Percentiles rank a stretch among this genome's conserved stretches.
phyloP scores from a whole-genome alignment of 2,888 invertebrate genomes.

The Pandemis heparana region DNA sequence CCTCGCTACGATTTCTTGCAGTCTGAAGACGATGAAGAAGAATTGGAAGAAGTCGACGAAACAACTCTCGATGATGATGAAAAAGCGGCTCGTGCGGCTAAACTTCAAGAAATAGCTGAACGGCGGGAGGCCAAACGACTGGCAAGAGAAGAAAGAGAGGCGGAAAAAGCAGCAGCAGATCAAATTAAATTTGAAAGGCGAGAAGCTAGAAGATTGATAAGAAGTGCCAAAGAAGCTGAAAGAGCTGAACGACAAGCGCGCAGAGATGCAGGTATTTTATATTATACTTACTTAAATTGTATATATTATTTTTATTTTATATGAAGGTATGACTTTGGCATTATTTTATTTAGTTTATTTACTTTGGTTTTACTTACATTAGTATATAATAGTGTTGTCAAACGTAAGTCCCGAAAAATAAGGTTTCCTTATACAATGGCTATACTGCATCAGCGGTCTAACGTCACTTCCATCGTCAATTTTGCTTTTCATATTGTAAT shows the following conservation, averaged over 20 bases:
- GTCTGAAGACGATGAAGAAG: constrained; percentile 68
- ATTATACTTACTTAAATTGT: too few species aligned
- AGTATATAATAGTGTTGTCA: too few species aligned
- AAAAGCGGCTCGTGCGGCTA: constrained; percentile 65
- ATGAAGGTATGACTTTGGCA: too few species aligned
- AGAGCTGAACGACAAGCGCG: constrained; percentile 64
- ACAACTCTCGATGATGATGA: constrained; percentile 75
- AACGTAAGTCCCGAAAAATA: too few species aligned
- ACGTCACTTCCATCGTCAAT: too few species aligned
- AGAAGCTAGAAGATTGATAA: constrained; percentile 65
- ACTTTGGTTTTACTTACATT: too few species aligned
- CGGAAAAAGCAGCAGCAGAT: constrained; percentile 61
- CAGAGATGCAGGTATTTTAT: constrained; percentile 64
- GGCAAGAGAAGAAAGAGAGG: constrained; percentile 62
- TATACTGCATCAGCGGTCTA: too few species aligned
- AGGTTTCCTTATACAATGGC: too few species aligned
- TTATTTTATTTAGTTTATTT: too few species aligned
- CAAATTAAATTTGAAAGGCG: constrained; percentile 69
- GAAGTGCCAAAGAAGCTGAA: constrained; percentile 67
- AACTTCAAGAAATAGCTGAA: constrained; percentile 58
- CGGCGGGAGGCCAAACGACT: constrained; percentile 62
- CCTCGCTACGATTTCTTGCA: constrained; percentile 42
- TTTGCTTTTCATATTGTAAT: too few species aligned
- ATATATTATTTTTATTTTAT: too few species aligned
- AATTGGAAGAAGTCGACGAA: constrained; percentile 76